Evolutionary conservation across 2,113 vertebrate genomes (phyloP), one percentile per base, ranked within the genome.

Genomic region (Procavia capensis): DNA sequence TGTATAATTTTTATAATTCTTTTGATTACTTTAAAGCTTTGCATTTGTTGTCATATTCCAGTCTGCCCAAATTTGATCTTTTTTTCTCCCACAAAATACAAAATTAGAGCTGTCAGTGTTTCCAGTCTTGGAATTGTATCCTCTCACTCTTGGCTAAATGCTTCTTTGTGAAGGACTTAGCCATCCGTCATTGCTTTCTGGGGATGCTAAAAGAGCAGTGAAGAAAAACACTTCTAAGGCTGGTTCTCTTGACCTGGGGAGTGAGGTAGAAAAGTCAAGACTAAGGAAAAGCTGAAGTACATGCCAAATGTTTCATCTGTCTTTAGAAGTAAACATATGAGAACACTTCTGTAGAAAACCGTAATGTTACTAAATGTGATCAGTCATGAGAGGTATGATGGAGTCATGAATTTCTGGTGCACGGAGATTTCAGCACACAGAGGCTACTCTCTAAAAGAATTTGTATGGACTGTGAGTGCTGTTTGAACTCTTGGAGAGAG

Each of bases 131-230:
- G 27, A 9, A 45, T 5, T 29, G 3, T 47, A 2, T 25, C 14
- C 14, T 20, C 5, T 64, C 22, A 9, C 17, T 68, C 41, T 17
- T 19, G 13, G 34, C 16, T 19, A 39, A 57, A 22, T 4, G n/a
- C 11, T 68, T 6, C 16, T 75, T 47, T 17, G 6, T 1, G 1
- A 4, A 2, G 14, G 22, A 20, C 14, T 27, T 82, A 0, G 4
- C 34, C 25, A 31, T 0, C 5, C 8, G 19, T 59, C n/a, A 47
- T 63, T 70, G 41, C 24, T 76, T 43, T 76, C 45, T 34, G 9
- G 3, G 43, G 75, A 85, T 3, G 16, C 41, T 47, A n/a, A 14
- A 10, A n/a, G 9, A 5, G 19, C 41, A 90, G 14, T 19, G 5
- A 16, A 39, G 64, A 34, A 70, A 81, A 68, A 20, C 19, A 4